Conservation (phyloP, 2,113 vertebrate species). For the Brachyhypopomus occidentalis region DNA sequence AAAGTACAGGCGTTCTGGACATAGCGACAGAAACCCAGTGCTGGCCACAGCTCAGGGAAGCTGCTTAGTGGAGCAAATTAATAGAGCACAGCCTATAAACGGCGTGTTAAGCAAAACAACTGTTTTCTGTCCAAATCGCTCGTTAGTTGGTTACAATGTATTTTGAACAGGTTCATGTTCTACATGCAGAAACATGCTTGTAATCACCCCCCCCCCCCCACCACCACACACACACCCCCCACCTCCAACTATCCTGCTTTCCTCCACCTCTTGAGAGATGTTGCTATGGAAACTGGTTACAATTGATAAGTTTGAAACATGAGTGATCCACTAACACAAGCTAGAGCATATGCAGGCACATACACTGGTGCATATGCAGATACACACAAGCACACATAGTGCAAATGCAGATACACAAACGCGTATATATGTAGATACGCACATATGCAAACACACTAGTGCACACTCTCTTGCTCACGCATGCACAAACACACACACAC, state of each 20-base stretch:
- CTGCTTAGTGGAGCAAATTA: too few relatives aligned
- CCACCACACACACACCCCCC: slow-evolving; percentile 42
- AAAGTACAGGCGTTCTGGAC: too few relatives aligned
- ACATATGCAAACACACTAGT: background rate
- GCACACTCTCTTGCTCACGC: background rate
- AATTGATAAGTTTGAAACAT: slow-evolving; percentile 72
- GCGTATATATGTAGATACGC: background rate
- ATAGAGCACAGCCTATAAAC: too few relatives aligned
- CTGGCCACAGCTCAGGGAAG: too few relatives aligned
- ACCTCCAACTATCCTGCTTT: slow-evolving; percentile 44
- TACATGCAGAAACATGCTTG: slow-evolving; percentile 23
- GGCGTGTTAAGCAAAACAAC: background rate
- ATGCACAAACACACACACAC: background rate
- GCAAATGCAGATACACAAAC: slow-evolving; percentile 8
- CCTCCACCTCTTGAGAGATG: slow-evolving; percentile 62
- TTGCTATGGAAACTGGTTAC: slow-evolving; percentile 81
- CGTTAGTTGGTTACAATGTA: background rate
- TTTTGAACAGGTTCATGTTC: background rate
- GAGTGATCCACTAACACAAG: slow-evolving; percentile 59
- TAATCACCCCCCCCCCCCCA: slow-evolving; percentile 32
- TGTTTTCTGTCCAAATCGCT: background rate
- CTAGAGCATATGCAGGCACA: background rate
- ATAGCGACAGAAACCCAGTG: too few relatives aligned
- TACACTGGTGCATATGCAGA: background rate
- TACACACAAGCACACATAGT: background rate